Conservation (phyloP, 2,888 invertebrate genomes). For the Bembecia ichneumoniformis region DNA sequence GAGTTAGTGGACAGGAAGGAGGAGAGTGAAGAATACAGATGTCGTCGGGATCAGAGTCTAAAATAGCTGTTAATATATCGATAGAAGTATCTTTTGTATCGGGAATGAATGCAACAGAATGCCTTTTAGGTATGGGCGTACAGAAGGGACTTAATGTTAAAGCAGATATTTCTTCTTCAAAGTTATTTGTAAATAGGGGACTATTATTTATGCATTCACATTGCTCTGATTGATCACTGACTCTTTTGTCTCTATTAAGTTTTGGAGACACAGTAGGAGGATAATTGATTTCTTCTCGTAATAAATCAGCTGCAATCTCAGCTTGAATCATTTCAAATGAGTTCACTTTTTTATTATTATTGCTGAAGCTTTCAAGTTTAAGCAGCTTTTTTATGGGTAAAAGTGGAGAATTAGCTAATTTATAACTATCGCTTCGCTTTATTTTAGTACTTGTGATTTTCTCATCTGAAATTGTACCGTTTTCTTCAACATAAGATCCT, state of each 20-base stretch:
- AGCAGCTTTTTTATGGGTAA: conserved; percentile 76
- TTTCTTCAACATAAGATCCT: conserved; percentile 15
- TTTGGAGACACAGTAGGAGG: conserved; percentile 77
- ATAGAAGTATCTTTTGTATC: conserved; percentile 50
- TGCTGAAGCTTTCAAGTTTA: conserved; percentile 62
- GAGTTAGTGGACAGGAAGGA: conserved; percentile 59
- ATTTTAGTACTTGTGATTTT: conserved; percentile 64
- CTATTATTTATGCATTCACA: conserved; percentile 40
- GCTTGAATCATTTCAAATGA: conserved; percentile 73
- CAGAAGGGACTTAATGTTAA: conserved; percentile 58
- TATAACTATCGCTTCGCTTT: conserved; percentile 88
- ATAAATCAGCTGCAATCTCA: conserved; percentile 74
- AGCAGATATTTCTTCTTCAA: conserved; percentile 52
- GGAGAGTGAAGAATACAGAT: conserved; percentile 53
- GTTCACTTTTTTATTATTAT: conserved; percentile 56
- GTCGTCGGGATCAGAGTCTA: conserved; percentile 63
- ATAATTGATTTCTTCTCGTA: conserved; percentile 80
- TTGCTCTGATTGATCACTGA: conserved; percentile 38
- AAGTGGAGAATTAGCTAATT: conserved; percentile 82
- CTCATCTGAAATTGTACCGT: conserved; percentile 21
- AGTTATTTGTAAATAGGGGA: conserved; percentile 33
- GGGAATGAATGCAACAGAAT: conserved; percentile 50
- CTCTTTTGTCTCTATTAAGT: conserved; percentile 42
- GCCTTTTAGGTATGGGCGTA: conserved; percentile 55
- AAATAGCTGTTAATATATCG: conserved; percentile 57